phyloP scores from a whole-genome alignment of 2,113 vertebrate species.

The Rissa tridactyla region DNA sequence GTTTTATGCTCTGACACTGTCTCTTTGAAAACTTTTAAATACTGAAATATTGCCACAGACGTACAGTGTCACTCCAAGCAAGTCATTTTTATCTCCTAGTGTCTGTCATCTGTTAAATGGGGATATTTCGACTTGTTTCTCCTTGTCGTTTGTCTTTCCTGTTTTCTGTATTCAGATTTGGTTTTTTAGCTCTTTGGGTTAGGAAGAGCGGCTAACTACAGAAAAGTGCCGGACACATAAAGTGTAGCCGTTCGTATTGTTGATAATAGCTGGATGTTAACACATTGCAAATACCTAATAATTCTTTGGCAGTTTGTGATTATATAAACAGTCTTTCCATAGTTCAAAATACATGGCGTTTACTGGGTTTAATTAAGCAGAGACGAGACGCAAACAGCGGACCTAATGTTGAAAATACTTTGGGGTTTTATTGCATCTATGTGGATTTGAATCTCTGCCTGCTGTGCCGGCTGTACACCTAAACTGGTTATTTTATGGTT shows the following conservation, averaged over 20 bases:
- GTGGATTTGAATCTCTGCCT: neutral
- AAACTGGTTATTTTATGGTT: neutral
- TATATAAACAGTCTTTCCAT: neutral
- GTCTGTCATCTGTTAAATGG: neutral
- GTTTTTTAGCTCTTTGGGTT: neutral
- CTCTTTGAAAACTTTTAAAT: neutral
- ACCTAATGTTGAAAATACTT: neutral
- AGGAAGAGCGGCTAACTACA: neutral
- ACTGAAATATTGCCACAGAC: neutral
- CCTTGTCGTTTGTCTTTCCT: neutral
- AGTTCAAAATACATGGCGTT: neutral
- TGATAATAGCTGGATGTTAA: neutral
- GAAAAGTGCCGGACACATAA: fast-evolving
- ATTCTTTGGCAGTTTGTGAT: neutral
- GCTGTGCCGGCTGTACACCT: neutral
- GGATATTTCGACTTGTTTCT: neutral
- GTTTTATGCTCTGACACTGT: neutral
- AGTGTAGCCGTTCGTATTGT: neutral
- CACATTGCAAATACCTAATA: neutral
- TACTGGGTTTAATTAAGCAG: neutral
- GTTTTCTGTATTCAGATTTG: neutral
- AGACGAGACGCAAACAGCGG: neutral
- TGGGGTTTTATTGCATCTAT: neutral
- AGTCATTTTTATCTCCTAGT: neutral
- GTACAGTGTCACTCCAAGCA: neutral